Evolutionary conservation across 2,113 vertebrate species (phyloP).

Genomic region (Oceanodroma tethys): DNA sequence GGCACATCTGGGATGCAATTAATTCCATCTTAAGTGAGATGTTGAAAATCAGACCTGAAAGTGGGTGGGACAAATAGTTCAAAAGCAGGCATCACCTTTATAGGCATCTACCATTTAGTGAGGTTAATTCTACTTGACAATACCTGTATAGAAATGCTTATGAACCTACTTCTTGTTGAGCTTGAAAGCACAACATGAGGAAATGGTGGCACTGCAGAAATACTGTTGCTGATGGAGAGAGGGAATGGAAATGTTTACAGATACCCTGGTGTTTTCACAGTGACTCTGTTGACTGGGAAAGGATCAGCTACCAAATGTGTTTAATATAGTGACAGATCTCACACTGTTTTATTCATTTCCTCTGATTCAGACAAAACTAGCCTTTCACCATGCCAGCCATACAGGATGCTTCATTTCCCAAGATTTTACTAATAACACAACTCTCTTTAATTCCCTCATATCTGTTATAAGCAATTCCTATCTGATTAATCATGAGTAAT

Average conservation of each 20-base stretch:
- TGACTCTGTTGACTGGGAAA: not conserved
- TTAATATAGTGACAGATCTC: not conserved
- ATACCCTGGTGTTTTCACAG: not conserved
- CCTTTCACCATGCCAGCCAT: constrained; percentile 21
- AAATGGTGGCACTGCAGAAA: not conserved
- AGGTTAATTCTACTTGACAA: not conserved
- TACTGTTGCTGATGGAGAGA: not conserved
- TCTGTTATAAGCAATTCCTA: constrained; percentile 50
- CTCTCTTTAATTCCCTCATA: not conserved
- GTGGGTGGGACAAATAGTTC: not conserved
- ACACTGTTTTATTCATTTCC: constrained; percentile 22
- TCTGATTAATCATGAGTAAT: constrained; percentile 33
- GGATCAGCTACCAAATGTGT: not conserved
- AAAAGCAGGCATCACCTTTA: not conserved
- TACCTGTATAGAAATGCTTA: not conserved
- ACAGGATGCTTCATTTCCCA: not conserved
- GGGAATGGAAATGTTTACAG: not conserved
- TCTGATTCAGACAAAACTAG: constrained; percentile 25
- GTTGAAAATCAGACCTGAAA: not conserved
- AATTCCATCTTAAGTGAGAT: not conserved
- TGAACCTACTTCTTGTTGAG: not conserved
- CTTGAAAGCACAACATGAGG: not conserved
- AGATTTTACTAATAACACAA: not conserved
- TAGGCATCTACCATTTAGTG: not conserved
- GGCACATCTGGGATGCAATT: not conserved